Evolutionary conservation across 2,888 invertebrate species (phyloP).

Genomic region (Odiellus spinosus): DNA sequence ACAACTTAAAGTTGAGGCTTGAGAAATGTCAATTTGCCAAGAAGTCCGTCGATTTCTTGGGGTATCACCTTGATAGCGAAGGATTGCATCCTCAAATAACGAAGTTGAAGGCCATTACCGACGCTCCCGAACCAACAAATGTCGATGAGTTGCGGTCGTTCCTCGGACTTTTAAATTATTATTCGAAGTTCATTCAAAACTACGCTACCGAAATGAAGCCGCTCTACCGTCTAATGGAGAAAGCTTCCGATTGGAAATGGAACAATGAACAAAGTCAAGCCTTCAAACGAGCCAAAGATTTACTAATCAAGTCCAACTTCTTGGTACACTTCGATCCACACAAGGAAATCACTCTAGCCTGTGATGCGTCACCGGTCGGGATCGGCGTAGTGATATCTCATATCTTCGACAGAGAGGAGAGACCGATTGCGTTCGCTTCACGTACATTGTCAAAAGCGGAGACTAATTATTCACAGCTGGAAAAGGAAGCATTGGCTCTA

Average conservation of each 20-base stretch:
- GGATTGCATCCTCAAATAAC: conserved; percentile 17
- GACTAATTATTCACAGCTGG: conserved; percentile 4
- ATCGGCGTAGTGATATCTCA: conserved; percentile 13
- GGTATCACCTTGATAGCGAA: conserved; percentile 8
- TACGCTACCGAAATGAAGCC: conserved; percentile 7
- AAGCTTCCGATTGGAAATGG: neutral
- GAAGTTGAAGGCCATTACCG: conserved; percentile 20
- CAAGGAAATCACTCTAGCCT: neutral
- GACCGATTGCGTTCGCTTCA: neutral
- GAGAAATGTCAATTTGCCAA: too few relatives aligned
- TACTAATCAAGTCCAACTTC: conserved; percentile 17
- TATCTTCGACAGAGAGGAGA: neutral
- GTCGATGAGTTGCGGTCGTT: conserved; percentile 8
- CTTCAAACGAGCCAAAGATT: conserved; percentile 18
- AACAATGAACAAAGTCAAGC: conserved; percentile 11
- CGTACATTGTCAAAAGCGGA: neutral
- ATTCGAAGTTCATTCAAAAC: conserved; percentile 7
- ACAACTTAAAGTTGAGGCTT: too few relatives aligned
- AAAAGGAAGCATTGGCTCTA: too few relatives aligned
- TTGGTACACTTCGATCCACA: conserved; percentile 7
- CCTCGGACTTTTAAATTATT: conserved; percentile 13
- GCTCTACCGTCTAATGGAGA: conserved; percentile 6
- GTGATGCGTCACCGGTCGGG: conserved; percentile 9
- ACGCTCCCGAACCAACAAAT: conserved; percentile 17
- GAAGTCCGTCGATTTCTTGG: conserved; percentile 18